Evolutionary conservation across 2,888 invertebrate genomes (phyloP), one percentile per base, ranked within the genome.

Genomic region (Heteropelma amictum): DNA sequence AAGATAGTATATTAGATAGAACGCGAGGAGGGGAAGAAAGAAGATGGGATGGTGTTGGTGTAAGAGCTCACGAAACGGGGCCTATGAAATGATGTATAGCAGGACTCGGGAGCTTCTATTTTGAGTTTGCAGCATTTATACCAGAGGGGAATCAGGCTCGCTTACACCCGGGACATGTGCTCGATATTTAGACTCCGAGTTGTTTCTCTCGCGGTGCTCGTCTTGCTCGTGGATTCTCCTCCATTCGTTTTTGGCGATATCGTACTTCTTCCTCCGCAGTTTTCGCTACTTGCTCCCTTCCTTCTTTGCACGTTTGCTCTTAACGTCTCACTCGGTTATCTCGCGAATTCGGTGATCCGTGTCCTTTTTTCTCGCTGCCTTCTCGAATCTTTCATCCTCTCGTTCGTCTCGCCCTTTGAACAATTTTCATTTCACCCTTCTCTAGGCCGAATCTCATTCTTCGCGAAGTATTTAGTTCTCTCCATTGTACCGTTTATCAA

Each of bases 11-110:
- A 12, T 8, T 28, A 58, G 38, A 45, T 35, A 12, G 23, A 35
- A 26, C 21, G 26, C 7, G 53, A 26, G 45, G 35, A 35, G 35
- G 2, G 35, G 10, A 17, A 58, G 33, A 58, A 53, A 35, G 40
- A 38, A 28, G 42, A 40, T 58, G 68, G 49, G 6, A 47, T 45
- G 38, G 17, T 6, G 49, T 38, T 10, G 38, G 35, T 56, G 58
- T 30, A n/a, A 12, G 49, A 47, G 23, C 56, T 42, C 51, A 14
- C 54, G 53, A 63, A 64, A 56, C 68, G 54, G n/a, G n/a, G 70
- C 49, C 58, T 60, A 60, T 79, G 76, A 84, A 83, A 86, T 87
- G 87, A 88, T 87, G 87, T 86, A 88, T 82, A 84, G 80, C 77
- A 67, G 61, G 75, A 79, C 82, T 78, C 77, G 78, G n/a, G 72